Conservation (phyloP, 2,888 invertebrate genomes). For the Pristionchus entomophagus region DNA sequence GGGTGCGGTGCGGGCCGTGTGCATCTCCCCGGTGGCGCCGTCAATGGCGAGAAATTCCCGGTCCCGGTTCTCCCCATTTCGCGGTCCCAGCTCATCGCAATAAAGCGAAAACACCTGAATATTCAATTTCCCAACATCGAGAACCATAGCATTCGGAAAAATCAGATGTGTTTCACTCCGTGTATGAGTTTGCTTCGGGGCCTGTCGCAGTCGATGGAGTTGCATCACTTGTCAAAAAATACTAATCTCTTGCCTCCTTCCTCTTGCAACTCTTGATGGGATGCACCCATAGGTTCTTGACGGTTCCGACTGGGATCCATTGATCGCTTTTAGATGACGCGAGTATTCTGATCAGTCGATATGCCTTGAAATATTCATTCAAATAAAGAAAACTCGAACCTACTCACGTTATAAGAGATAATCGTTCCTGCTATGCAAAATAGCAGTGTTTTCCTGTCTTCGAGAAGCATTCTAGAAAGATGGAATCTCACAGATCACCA, state of each 20-base stretch:
- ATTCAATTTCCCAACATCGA: too few relatives aligned
- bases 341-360: background rate
- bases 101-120: slow-evolving; percentile 63
- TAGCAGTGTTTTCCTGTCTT: background rate
- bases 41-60: slow-evolving; percentile 67
- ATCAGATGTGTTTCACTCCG: too few relatives aligned
- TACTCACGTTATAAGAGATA: background rate
- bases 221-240: too few relatives aligned
- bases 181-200: too few relatives aligned
- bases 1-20: slow-evolving; percentile 57
- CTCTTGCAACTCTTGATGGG: slow-evolving; percentile 69
- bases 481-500: too few relatives aligned
- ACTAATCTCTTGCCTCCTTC: too few relatives aligned
- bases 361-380: background rate
- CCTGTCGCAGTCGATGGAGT: too few relatives aligned
- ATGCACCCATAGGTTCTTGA: slow-evolving; percentile 61
- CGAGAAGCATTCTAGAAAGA: slow-evolving; percentile 20
- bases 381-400: background rate
- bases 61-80: slow-evolving; percentile 60
- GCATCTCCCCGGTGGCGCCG: slow-evolving; percentile 55
- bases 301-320: slow-evolving; percentile 61
- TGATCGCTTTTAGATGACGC: slow-evolving; percentile 5
- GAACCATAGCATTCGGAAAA: too few relatives aligned
- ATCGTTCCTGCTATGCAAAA: background rate
- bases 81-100: slow-evolving; percentile 62